Base-by-base conservation (phyloP, 2,888 invertebrate genomes). In the Pachycephus smyrnensis region DNA sequence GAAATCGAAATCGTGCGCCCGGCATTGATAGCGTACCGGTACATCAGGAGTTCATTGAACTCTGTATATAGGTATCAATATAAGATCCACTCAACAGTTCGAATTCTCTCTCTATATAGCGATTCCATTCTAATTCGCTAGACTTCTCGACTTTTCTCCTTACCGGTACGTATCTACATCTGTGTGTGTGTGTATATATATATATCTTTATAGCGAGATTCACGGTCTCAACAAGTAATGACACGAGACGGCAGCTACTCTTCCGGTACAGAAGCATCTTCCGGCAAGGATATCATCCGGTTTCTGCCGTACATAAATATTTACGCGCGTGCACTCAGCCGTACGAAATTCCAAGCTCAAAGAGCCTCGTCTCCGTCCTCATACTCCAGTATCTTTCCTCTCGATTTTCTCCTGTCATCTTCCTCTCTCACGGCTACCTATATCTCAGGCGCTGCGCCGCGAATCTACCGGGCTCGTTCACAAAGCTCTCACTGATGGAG, bases 261-360 rank as follows among this genome's bases (percentile, higher is more conserved):
- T 55, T 55, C 55, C 55, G 55, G 55, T 55, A 55, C 55, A 55
- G 55, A 55, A 23, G 55, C 55, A 23, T 55, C 55, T 55, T 77
- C 79, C 76, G 71, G 80, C 78, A 78, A 79, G 74, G 81, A 80
- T 83, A 83, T 82, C 80, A 69, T 75, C 73, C 81, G 55, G 2
- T 79, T 77, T 80, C 80, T 80, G 76, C 73, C 82, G 73, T 79
- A 75, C 82, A 82, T 85, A 86, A 86, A 86, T 85, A 84, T 86
- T 84, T 84, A 84, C 83, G 81, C 80, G 75, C 68, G 78, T 79
- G 82, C 85, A 80, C 68, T 74, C 80, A 76, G 77, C 76, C 84
- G 80, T 84, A 77, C 55, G 1, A 55, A 55, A 23, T 55, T 55
- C 55, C 55, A 55, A 55, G 55, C 55, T 55, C 55, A 55, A 55